These are phyloP conservation scores for Tiliacea aurago DNA, from an alignment of 2,888 invertebrate genomes.

Conservation along the genomic window DNA sequence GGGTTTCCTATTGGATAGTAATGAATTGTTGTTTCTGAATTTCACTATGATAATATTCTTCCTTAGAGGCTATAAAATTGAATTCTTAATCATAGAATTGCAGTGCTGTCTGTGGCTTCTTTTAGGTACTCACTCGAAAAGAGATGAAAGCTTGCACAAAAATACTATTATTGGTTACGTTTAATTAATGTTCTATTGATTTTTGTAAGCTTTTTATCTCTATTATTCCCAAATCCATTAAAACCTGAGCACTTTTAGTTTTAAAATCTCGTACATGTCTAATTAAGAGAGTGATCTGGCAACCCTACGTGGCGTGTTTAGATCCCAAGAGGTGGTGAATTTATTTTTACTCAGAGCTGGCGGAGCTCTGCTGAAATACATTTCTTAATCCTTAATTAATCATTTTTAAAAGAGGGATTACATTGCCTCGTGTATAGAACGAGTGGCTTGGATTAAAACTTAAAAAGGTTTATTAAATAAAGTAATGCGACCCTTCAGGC, in stretches of 20 bases:
- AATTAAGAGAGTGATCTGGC: constrained; percentile 10
- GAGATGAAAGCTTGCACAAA: neutral
- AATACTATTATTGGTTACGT: neutral
- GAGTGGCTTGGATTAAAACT: constrained; percentile 50
- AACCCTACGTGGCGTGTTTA: constrained; percentile 55
- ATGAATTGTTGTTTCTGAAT: neutral
- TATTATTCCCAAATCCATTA: neutral
- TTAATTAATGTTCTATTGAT: neutral
- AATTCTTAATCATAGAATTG: too few species aligned
- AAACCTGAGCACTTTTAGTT: neutral
- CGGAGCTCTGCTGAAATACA: constrained; percentile 33
- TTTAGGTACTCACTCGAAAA: neutral
- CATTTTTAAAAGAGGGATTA: constrained; percentile 45
- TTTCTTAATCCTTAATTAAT: constrained; percentile 62
- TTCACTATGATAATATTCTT: neutral
- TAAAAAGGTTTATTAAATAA: constrained; percentile 52
- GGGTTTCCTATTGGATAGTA: neutral
- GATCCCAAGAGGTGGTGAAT: constrained; percentile 49
- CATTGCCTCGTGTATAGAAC: constrained; percentile 1
- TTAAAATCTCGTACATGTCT: neutral
- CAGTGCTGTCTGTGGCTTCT: too few species aligned
- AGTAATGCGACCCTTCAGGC: constrained; percentile 49
- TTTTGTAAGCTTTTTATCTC: neutral
- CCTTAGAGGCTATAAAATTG: neutral
- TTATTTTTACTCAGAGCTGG: constrained; percentile 48